Evolutionary conservation across 2,888 invertebrate species (phyloP).

Genomic region (Diaprepes abbreviatus): DNA sequence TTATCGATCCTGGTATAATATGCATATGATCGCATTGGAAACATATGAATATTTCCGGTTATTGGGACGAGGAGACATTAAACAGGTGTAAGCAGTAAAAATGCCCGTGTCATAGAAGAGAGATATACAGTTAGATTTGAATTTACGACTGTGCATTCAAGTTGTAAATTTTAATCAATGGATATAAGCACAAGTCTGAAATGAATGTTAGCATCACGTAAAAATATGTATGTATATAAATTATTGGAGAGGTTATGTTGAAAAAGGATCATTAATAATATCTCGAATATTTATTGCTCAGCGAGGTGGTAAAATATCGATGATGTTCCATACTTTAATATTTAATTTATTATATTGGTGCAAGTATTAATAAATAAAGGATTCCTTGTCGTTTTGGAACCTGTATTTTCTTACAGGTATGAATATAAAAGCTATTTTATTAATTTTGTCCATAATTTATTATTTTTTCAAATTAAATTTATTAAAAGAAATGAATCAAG

Average conservation of each 20-base stretch:
- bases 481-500: no score
- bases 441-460: no score
- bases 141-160: conserved; percentile 33
- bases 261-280: not conserved
- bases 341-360: not conserved
- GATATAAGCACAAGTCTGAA: conserved; percentile 16
- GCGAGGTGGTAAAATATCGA: not conserved
- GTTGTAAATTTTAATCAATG: conserved; percentile 44
- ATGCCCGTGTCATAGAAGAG: conserved; percentile 32
- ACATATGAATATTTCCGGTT: conserved; percentile 45
- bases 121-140: conserved; percentile 42
- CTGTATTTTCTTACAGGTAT: no score
- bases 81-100: conserved; percentile 48
- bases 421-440: no score
- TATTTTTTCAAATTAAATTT: no score
- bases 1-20: conserved; percentile 27
- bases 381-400: no score
- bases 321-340: not conserved
- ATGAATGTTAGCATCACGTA: not conserved
- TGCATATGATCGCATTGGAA: conserved; percentile 36
- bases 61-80: conserved; percentile 36
- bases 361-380: no score
- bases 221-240: not conserved
- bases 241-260: not conserved
- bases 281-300: not conserved